Evolutionary conservation across 2,888 invertebrate species (phyloP).

Genomic region (Mythimna impura): DNA sequence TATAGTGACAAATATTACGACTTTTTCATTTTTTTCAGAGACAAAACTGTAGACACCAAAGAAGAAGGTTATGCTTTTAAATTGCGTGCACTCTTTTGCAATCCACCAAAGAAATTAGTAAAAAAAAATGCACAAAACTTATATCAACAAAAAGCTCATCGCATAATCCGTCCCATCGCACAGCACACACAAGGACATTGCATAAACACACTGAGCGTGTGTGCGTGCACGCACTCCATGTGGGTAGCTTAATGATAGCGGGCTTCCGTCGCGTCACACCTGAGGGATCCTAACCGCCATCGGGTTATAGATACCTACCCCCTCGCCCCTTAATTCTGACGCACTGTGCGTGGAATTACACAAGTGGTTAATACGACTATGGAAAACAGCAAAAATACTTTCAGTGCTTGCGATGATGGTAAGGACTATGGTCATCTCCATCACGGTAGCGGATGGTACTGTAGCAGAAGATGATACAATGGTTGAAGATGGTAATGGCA

Average conservation of each 20-base stretch:
- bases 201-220: constrained; percentile 75
- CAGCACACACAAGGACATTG: constrained; percentile 67
- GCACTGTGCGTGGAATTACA: constrained; percentile 61
- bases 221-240: constrained; percentile 78
- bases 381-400: not conserved
- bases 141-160: constrained; percentile 68
- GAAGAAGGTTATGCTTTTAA: no score
- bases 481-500: not conserved
- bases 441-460: not conserved
- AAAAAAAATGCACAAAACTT: constrained; percentile 4
- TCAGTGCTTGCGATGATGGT: not conserved
- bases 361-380: constrained; percentile 47
- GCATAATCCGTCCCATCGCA: constrained; percentile 80
- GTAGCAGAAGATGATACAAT: no score
- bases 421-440: not conserved
- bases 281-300: constrained; percentile 90
- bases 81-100: not conserved
- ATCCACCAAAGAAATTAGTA: not conserved
- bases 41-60: not conserved
- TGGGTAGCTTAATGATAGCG: constrained; percentile 90
- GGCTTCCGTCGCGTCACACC: constrained; percentile 90
- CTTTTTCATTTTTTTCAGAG: not conserved
- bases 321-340: constrained; percentile 84
- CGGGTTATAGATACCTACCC: constrained; percentile 87
- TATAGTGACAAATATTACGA: not conserved